Conservation (phyloP, 2,888 invertebrate species). For the Phorcus lineatus region DNA sequence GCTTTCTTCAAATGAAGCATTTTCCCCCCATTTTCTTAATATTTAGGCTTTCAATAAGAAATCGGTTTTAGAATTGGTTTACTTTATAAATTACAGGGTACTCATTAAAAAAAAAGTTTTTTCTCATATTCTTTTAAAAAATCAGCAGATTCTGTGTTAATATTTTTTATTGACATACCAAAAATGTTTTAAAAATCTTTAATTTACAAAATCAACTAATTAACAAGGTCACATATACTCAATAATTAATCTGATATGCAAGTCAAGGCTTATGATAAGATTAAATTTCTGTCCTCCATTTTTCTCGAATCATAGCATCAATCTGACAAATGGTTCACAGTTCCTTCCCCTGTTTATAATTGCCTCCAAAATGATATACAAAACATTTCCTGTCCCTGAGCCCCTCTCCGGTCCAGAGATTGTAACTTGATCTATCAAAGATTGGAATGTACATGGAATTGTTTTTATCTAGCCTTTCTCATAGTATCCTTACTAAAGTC, state of each 20-base stretch:
- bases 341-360: slow-evolving; percentile 14
- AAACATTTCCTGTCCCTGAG: not conserved
- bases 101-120: too few species aligned
- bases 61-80: not conserved
- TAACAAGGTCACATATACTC: not conserved
- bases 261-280: not conserved
- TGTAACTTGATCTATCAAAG: slow-evolving; percentile 4
- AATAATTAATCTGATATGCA: not conserved
- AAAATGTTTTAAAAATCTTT: too few species aligned
- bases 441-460: not conserved
- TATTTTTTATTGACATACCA: too few species aligned
- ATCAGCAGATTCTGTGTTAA: too few species aligned
- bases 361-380: slow-evolving; percentile 10
- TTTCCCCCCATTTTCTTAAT: too few species aligned
- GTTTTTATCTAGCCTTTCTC: not conserved
- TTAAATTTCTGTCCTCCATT: not conserved
- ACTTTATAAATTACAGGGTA: not conserved
- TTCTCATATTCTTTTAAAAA: too few species aligned
- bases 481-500: not conserved
- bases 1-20: too few species aligned
- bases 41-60: not conserved
- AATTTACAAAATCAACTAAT: not conserved
- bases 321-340: slow-evolving; percentile 7
- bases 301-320: not conserved
- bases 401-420: not conserved